Percentiles rank a stretch among this genome's conserved stretches.
These are phyloP conservation scores for Drosophila malerkotliana DNA, from an alignment of 1,140 invertebrate species.

Conservation along the genomic window DNA sequence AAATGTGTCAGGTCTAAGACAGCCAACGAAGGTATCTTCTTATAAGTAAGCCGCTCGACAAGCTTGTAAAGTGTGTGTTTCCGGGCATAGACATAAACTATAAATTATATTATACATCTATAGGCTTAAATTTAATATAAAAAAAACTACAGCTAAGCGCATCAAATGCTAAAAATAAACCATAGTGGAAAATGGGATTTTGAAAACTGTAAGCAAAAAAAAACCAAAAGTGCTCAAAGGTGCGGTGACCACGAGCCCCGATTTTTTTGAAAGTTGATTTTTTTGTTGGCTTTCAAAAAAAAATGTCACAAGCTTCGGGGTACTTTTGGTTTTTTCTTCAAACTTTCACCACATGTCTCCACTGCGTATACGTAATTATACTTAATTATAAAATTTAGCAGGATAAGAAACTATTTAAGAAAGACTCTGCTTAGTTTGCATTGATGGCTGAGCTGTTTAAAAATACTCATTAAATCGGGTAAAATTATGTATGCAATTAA, in stretches of 20 bases:
- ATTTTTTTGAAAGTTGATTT: constrained; percentile 60
- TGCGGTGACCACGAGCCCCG: constrained; percentile 70
- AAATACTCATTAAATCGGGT: constrained; percentile 52
- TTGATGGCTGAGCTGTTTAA: constrained; percentile 1
- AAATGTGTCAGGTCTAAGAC: constrained; percentile 44
- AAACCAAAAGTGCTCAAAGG: constrained; percentile 64
- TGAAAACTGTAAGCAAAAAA: constrained; percentile 8
- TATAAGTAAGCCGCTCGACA: constrained; percentile 33
- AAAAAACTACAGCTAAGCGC: constrained; percentile 28
- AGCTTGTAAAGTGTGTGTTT: constrained; percentile 69
- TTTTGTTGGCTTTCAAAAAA: constrained; percentile 62
- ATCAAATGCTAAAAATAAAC: constrained; percentile 44
- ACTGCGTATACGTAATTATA: constrained; percentile 69
- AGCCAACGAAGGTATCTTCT: constrained; percentile 11
- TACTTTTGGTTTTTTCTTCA: constrained; percentile 68
- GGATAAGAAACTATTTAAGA: background rate
- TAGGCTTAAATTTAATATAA: constrained; percentile 7
- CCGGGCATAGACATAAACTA: constrained; percentile 24
- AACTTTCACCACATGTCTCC: constrained; percentile 46
- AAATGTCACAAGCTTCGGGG: constrained; percentile 57
- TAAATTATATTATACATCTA: constrained; percentile 2
- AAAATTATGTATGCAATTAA: constrained; percentile 11
- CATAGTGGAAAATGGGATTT: constrained; percentile 5
- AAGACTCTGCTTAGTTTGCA: background rate
- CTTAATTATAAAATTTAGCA: background rate